phyloP scores from a whole-genome alignment of 2,113 vertebrate genomes.

The Damaliscus lunatus region DNA sequence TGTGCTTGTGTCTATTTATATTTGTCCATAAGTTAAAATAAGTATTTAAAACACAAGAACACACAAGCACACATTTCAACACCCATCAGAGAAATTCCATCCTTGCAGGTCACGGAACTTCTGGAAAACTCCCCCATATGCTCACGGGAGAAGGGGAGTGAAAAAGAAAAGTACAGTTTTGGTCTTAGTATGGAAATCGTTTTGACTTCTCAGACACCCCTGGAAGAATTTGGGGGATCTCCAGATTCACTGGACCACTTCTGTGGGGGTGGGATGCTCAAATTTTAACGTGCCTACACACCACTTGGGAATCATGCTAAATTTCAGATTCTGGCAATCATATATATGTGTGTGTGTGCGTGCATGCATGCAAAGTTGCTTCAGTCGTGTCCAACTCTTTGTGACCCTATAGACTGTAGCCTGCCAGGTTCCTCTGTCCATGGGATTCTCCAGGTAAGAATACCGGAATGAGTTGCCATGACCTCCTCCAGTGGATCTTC shows the following conservation, averaged over 20 bases:
- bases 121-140: not conserved
- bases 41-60: not conserved
- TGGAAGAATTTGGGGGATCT: not conserved
- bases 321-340: not conserved
- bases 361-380: not conserved
- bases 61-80: not conserved
- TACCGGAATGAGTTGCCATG: not conserved
- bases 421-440: not conserved
- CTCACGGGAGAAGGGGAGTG: not conserved
- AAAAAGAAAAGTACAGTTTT: not conserved
- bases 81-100: not conserved
- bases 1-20: not conserved
- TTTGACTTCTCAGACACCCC: not conserved
- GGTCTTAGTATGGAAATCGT: not conserved
- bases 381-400: not conserved
- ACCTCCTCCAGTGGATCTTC: not conserved
- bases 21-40: not conserved
- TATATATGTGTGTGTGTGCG: not conserved
- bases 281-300: not conserved
- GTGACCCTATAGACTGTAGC: not conserved
- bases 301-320: not conserved
- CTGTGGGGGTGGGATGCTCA: not conserved
- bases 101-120: not conserved
- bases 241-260: not conserved
- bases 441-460: not conserved